Conservation (phyloP, 2,113 vertebrate species). For the Platysternon megacephalum region DNA sequence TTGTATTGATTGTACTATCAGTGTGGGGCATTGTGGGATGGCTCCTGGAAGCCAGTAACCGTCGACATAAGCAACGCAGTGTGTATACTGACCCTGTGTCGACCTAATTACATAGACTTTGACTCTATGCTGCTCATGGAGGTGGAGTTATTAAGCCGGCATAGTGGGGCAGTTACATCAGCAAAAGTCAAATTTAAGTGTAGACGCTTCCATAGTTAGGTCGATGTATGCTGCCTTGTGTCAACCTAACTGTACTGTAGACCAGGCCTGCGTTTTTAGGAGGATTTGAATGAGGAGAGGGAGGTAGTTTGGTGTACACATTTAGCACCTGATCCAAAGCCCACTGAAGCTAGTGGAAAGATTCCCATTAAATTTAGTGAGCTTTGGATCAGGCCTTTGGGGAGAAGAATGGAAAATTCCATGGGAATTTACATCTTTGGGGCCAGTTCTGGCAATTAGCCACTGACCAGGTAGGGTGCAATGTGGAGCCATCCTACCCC, state of each 20-base stretch:
- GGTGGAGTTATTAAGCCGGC: not conserved
- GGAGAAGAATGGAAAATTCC: fast-evolving
- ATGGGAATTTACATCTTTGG: not conserved
- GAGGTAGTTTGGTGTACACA: not conserved
- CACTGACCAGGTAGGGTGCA: not conserved
- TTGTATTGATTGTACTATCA: not conserved
- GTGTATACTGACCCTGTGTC: not conserved
- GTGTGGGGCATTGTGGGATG: not conserved
- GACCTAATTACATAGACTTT: not conserved
- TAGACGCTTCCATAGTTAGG: not conserved
- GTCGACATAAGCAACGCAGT: not conserved
- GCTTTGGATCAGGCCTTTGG: fast-evolving
- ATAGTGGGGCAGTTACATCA: not conserved
- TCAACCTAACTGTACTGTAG: not conserved
- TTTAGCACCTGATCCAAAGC: not conserved
- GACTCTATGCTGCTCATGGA: not conserved
- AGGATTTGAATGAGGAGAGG: not conserved
- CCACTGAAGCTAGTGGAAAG: not conserved
- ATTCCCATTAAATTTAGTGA: not conserved
- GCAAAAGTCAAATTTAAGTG: not conserved
- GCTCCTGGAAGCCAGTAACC: not conserved
- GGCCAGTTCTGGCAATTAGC: not conserved
- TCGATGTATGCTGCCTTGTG: not conserved
- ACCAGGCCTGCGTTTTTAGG: not conserved
- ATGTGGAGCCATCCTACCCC: not conserved